Evolutionary conservation across 2,113 vertebrate genomes (phyloP).

Genomic region (Cheirogaleus medius): DNA sequence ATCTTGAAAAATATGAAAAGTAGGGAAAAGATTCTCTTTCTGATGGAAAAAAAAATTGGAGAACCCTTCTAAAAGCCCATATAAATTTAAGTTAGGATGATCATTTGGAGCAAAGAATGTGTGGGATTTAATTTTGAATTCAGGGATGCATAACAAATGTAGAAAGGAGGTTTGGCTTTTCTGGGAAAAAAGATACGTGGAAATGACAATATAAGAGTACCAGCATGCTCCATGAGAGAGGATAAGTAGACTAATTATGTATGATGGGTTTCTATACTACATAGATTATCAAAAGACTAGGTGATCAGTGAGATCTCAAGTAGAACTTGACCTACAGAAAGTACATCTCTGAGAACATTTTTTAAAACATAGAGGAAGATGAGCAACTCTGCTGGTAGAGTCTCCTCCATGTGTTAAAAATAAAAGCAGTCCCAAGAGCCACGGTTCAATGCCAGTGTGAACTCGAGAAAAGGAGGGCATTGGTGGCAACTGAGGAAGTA

Average conservation of each 20-base stretch:
- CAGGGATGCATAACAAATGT: not conserved
- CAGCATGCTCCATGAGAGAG: not conserved
- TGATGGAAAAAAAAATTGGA: not conserved
- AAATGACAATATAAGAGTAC: not conserved
- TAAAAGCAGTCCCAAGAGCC: not conserved
- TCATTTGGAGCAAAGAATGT: not conserved
- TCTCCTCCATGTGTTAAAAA: not conserved
- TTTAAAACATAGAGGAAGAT: not conserved
- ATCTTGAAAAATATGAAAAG: not conserved
- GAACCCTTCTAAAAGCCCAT: not conserved
- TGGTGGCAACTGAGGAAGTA: not conserved
- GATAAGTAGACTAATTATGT: not conserved
- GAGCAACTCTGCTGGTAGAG: not conserved
- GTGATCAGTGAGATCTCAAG: not conserved
- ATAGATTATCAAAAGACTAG: not conserved
- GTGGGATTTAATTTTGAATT: slow-evolving; percentile 15
- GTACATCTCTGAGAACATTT: not conserved
- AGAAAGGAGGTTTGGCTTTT: not conserved
- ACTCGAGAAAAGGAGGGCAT: not conserved
- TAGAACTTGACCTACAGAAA: not conserved
- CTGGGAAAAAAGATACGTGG: not conserved
- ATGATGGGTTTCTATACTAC: not conserved
- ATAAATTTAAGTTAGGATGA: not conserved
- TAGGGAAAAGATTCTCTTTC: not conserved
- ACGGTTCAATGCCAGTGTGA: not conserved